phyloP scores from a whole-genome alignment of 2,888 invertebrate species.

The Ophonus ardosiacus region DNA sequence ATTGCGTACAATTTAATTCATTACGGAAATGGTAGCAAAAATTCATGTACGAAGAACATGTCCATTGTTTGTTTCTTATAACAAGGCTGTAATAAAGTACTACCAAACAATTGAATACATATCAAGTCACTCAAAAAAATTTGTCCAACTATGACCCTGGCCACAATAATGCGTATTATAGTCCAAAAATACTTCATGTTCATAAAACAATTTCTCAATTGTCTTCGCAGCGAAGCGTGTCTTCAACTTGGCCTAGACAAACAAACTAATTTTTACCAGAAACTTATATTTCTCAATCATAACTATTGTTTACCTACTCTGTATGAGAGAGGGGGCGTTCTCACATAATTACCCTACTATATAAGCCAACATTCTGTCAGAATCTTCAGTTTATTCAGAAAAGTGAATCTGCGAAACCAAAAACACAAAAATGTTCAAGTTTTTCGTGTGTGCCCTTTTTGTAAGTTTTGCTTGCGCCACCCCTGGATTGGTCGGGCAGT shows the following conservation, averaged over 20 bases:
- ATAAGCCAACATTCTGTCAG: slow-evolving; percentile 29
- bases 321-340: slow-evolving; percentile 35
- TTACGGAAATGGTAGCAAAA: background rate
- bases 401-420: background rate
- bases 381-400: slow-evolving; percentile 46
- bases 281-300: slow-evolving; percentile 55
- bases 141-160: slow-evolving; percentile 41
- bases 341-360: slow-evolving; percentile 54
- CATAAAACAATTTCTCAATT: slow-evolving; percentile 46
- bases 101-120: background rate
- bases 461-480: slow-evolving; percentile 37
- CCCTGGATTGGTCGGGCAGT: slow-evolving; percentile 50
- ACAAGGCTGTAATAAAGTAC: background rate
- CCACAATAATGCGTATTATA: slow-evolving; percentile 52
- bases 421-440: slow-evolving; percentile 54
- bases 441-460: slow-evolving; percentile 30
- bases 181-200: slow-evolving; percentile 34
- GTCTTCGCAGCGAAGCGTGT: slow-evolving; percentile 48
- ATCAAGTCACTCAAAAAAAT: background rate
- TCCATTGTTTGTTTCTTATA: background rate
- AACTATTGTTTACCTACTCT: slow-evolving; percentile 49
- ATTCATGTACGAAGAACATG: background rate
- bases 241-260: slow-evolving; percentile 61
- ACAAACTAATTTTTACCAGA: slow-evolving; percentile 55
- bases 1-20: background rate